phyloP scores from a whole-genome alignment of 2,797 vertebrate species.

The Rhabdomys pumilio region DNA sequence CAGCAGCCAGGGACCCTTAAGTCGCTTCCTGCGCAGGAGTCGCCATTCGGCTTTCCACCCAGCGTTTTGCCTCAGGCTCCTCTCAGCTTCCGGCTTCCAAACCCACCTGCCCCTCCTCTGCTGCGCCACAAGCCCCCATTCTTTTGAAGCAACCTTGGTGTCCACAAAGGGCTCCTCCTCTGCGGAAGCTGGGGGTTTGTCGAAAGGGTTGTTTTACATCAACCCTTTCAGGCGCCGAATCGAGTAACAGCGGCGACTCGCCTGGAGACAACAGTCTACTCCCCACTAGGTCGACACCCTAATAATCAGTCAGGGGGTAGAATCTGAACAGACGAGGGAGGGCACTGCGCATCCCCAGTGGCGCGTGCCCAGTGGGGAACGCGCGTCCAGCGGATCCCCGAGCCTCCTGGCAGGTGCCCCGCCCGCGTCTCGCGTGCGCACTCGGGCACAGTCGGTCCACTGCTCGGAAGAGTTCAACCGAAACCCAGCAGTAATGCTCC shows the following conservation, averaged over 20 bases:
- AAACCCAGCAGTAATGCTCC: background rate
- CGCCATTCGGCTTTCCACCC: background rate
- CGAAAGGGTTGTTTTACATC: background rate
- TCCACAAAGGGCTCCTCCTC: background rate
- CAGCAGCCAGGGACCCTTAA: background rate
- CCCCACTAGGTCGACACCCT: background rate
- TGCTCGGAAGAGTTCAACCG: too few relatives aligned
- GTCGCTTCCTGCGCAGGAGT: background rate
- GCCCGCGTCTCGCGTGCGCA: background rate
- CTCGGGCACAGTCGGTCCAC: background rate
- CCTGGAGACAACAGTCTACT: background rate
- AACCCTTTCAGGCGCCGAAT: background rate
- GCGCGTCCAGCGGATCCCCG: background rate
- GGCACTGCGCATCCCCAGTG: background rate
- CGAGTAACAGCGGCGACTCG: background rate
- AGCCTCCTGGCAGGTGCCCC: background rate
- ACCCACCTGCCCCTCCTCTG: background rate
- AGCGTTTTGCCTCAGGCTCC: background rate
- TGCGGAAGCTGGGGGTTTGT: background rate
- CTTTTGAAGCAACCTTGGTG: background rate
- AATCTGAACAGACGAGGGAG: background rate
- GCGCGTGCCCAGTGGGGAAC: background rate
- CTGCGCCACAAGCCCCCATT: background rate
- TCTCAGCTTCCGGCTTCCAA: background rate
- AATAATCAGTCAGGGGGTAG: background rate